Evolutionary conservation across 2,888 invertebrate genomes (phyloP).

Genomic region (Schizaphis graminum): DNA sequence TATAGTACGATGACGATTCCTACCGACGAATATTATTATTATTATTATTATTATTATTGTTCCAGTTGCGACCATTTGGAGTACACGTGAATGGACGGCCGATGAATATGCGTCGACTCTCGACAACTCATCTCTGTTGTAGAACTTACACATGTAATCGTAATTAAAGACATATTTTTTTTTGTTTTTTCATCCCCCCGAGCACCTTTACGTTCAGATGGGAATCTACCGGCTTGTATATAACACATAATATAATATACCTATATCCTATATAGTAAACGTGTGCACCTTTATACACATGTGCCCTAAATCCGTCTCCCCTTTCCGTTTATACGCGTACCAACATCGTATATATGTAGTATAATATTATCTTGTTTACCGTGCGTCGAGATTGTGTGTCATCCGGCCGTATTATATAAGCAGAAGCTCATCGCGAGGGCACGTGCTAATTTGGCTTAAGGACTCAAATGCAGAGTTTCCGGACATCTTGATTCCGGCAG

Average conservation of each 20-base stretch:
- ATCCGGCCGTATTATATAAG: slow-evolving; percentile 41
- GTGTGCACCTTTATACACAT: not conserved
- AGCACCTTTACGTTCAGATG: slow-evolving; percentile 24
- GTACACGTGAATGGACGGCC: slow-evolving; percentile 44
- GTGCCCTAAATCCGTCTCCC: slow-evolving; percentile 25
- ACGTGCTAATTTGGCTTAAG: slow-evolving; percentile 57
- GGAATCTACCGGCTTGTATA: not conserved
- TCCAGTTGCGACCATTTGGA: slow-evolving; percentile 51
- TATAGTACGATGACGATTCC: not conserved
- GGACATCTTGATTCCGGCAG: slow-evolving; percentile 52
- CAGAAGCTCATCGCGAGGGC: slow-evolving; percentile 49
- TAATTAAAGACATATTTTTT: slow-evolving; percentile 54
- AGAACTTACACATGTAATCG: slow-evolving; percentile 2
- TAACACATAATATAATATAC: not conserved
- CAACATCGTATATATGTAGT: not conserved
- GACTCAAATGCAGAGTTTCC: slow-evolving; percentile 32
- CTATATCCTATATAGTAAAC: not conserved
- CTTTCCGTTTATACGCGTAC: not conserved
- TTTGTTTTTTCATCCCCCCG: not conserved
- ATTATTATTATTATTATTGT: slow-evolving; percentile 16
- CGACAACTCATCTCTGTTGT: not conserved
- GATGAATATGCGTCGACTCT: not conserved
- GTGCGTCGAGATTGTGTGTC: slow-evolving; percentile 36
- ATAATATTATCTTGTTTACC: not conserved
- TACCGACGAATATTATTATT: slow-evolving; percentile 22